These are phyloP conservation scores for Idaea straminata DNA, from an alignment of 2,888 invertebrate genomes.

Conservation along the genomic window DNA sequence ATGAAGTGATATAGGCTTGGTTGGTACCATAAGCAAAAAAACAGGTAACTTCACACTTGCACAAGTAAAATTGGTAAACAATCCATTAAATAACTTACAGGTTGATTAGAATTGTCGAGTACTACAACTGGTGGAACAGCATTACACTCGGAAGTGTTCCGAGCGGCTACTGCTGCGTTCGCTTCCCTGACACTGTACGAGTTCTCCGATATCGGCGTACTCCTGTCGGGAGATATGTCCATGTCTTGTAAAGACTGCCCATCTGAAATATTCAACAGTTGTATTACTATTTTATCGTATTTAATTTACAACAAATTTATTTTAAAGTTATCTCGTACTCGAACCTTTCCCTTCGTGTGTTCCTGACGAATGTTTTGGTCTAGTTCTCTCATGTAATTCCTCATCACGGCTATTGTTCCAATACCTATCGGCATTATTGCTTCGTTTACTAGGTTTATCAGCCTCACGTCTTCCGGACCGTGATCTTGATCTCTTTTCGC, in stretches of 20 bases:
- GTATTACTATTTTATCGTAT: background rate
- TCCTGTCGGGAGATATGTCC: constrained; percentile 96
- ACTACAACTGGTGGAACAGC: constrained; percentile 67
- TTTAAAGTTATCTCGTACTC: constrained; percentile 4
- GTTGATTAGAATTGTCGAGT: constrained; percentile 70
- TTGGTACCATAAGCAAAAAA: too few relatives aligned
- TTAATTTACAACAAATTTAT: background rate
- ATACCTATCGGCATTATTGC: constrained; percentile 62
- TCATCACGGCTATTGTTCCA: constrained; percentile 66
- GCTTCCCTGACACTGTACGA: constrained; percentile 79
- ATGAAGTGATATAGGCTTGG: too few relatives aligned
- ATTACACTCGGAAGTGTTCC: constrained; percentile 34
- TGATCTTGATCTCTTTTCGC: constrained; percentile 69
- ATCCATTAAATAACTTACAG: constrained; percentile 36
- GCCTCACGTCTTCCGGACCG: constrained; percentile 64
- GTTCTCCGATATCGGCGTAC: constrained; percentile 92
- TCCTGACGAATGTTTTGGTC: constrained; percentile 57
- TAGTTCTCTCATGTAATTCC: constrained; percentile 57
- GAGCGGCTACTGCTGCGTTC: constrained; percentile 44
- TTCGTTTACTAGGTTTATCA: constrained; percentile 65
- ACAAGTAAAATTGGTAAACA: too few relatives aligned
- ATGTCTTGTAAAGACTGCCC: constrained; percentile 88
- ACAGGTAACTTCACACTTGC: too few relatives aligned
- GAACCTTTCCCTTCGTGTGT: constrained; percentile 64
- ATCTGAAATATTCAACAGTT: constrained; percentile 40